A percentile compares a stretch with the other conserved stretches of the same genome.
Evolutionary conservation across 2,888 invertebrate genomes (phyloP).

Genomic region (Folsomia candida): DNA sequence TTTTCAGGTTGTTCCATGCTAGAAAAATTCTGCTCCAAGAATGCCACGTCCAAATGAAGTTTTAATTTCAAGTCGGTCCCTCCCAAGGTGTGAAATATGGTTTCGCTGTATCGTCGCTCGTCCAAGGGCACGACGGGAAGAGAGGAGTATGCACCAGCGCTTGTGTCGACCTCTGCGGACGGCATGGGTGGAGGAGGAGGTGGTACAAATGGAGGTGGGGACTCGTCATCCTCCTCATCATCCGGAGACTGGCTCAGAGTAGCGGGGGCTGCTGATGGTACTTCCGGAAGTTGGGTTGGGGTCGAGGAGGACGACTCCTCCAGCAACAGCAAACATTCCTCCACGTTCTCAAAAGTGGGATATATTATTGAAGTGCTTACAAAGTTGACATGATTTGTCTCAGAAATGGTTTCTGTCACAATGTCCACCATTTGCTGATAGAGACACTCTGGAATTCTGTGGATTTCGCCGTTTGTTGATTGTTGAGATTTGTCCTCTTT

Average conservation of each 20-base stretch:
- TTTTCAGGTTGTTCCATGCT: not conserved
- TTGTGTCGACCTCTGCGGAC: not conserved
- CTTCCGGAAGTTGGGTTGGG: too few species aligned
- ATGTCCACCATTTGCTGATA: not conserved
- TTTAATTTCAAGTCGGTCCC: not conserved
- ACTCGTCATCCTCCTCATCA: too few species aligned
- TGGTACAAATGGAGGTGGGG: not conserved
- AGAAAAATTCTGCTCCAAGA: not conserved
- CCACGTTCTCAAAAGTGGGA: too few species aligned
- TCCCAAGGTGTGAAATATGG: not conserved
- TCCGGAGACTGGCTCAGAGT: too few species aligned
- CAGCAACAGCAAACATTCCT: too few species aligned
- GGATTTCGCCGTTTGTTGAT: not conserved
- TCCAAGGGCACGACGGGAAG: not conserved
- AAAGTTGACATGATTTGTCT: too few species aligned
- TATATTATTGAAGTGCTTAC: too few species aligned
- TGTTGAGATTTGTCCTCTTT: too few species aligned
- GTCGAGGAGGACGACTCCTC: too few species aligned
- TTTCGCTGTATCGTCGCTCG: not conserved
- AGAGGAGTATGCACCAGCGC: not conserved
- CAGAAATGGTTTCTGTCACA: too few species aligned
- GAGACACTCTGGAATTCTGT: not conserved
- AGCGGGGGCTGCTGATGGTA: too few species aligned
- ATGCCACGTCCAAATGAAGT: not conserved
- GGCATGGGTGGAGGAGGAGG: constrained; percentile 17